Percentiles rank a stretch among this genome's conserved stretches.
Conservation (phyloP, 2,888 invertebrate species). For the Bursaphelenchus okinawaensis region DNA sequence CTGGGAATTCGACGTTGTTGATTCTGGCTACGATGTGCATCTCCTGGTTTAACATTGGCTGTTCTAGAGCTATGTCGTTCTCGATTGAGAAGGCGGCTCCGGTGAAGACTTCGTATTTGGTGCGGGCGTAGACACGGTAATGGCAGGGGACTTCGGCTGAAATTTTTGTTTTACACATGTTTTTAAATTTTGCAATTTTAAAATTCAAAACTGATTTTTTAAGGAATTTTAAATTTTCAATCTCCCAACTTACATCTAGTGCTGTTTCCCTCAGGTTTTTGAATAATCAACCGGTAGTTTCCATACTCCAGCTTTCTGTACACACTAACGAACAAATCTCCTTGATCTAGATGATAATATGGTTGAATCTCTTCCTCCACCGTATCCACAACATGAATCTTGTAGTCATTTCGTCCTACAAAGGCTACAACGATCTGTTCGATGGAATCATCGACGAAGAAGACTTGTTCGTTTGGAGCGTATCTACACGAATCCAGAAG, state of each 20-base stretch:
- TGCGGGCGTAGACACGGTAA: constrained; percentile 35
- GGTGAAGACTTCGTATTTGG: constrained; percentile 33
- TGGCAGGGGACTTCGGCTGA: constrained; percentile 28
- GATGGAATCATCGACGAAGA: constrained; percentile 39
- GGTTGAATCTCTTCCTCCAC: not conserved
- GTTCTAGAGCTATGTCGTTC: constrained; percentile 28
- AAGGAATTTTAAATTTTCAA: constrained; percentile 1
- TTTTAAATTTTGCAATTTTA: constrained; percentile 24
- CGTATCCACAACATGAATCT: constrained; percentile 1
- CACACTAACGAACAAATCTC: not conserved
- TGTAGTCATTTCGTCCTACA: constrained; percentile 27
- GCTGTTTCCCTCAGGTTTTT: not conserved
- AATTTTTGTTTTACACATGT: not conserved
- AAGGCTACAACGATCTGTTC: constrained; percentile 27
- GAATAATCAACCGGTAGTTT: constrained; percentile 2
- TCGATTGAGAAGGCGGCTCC: constrained; percentile 30
- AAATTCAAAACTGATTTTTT: not conserved
- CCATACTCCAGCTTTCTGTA: constrained; percentile 3
- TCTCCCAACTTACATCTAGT: not conserved
- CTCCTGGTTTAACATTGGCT: constrained; percentile 29
- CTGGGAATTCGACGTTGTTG: constrained; percentile 27
- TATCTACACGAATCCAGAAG: constrained; percentile 38
- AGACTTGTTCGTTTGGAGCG: constrained; percentile 35
- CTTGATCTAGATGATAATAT: not conserved
- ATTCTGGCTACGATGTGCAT: constrained; percentile 40